phyloP scores from a whole-genome alignment of 2,797 vertebrate species.

The Momotus momota region DNA sequence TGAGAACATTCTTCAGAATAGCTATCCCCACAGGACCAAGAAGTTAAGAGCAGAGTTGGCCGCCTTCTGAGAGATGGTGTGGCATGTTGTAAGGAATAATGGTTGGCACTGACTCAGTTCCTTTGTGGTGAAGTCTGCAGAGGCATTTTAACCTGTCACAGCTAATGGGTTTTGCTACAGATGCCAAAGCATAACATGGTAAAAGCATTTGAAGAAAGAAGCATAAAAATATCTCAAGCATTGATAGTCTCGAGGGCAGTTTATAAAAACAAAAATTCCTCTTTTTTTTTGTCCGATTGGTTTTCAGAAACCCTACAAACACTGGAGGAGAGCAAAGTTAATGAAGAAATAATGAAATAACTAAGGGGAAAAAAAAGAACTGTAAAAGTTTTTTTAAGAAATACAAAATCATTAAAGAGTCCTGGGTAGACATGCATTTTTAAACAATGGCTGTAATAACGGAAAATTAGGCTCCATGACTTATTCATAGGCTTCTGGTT shows the following conservation, averaged over 20 bases:
- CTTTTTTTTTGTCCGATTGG: background rate
- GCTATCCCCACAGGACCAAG: background rate
- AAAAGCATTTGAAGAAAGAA: slow-evolving; percentile 58
- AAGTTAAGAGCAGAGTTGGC: background rate
- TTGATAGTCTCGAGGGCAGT: slow-evolving; percentile 42
- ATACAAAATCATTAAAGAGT: slow-evolving; percentile 77
- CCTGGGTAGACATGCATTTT: slow-evolving; percentile 80
- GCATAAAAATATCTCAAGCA: slow-evolving; percentile 52
- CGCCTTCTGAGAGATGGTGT: background rate
- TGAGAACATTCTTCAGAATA: background rate
- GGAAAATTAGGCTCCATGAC: slow-evolving; percentile 82
- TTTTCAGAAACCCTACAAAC: slow-evolving; percentile 34
- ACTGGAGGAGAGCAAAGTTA: slow-evolving; percentile 16
- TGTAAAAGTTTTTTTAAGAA: slow-evolving; percentile 75
- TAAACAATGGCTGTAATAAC: slow-evolving; percentile 82
- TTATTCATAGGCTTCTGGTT: slow-evolving; percentile 82
- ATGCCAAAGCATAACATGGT: slow-evolving; percentile 70
- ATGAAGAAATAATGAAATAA: slow-evolving; percentile 70
- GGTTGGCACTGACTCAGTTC: slow-evolving; percentile 51
- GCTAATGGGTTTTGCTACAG: slow-evolving; percentile 66
- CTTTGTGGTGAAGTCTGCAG: slow-evolving; percentile 52
- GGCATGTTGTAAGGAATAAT: background rate
- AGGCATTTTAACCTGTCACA: slow-evolving; percentile 72
- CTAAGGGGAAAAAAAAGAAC: background rate
- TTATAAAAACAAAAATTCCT: background rate